Percentiles rank a stretch among this genome's conserved stretches.
Evolutionary conservation across 1,140 invertebrate species (phyloP).

Genomic region (Drosophila nasuta): DNA sequence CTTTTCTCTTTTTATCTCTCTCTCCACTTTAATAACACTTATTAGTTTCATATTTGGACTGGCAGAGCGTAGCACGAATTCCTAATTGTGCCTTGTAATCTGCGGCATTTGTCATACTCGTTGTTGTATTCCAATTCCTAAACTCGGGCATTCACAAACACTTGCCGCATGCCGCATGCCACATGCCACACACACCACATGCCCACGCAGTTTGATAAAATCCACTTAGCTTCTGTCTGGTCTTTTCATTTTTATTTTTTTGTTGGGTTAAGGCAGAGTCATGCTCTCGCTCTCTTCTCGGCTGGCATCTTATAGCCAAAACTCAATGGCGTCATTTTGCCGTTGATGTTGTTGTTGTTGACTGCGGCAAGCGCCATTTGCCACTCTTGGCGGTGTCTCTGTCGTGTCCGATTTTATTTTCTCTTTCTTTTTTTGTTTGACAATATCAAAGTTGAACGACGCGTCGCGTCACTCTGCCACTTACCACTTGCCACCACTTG

Average conservation of each 20-base stretch:
- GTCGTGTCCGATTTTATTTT: background rate
- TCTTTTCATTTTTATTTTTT: background rate
- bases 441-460: conserved; percentile 73
- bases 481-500: conserved; percentile 36
- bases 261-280: background rate
- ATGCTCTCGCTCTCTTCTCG: background rate
- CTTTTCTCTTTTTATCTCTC: background rate
- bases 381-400: background rate
- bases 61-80: conserved; percentile 24
- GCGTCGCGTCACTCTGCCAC: conserved; percentile 13
- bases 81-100: conserved; percentile 24
- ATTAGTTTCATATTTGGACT: conserved; percentile 36
- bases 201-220: conserved; percentile 60
- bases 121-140: background rate
- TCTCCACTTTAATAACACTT: conserved; percentile 39
- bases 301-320: background rate
- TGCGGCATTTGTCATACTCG: conserved; percentile 32
- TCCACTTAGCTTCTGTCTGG: conserved; percentile 58
- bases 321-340: conserved; percentile 25
- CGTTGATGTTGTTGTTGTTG: background rate
- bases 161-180: conserved; percentile 48
- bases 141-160: conserved; percentile 18
- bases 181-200: conserved; percentile 36
- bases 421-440: conserved; percentile 34
- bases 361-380: conserved; percentile 38